Base-by-base conservation (phyloP, 2,797 vertebrate species). In the Eremophila alpestris region DNA sequence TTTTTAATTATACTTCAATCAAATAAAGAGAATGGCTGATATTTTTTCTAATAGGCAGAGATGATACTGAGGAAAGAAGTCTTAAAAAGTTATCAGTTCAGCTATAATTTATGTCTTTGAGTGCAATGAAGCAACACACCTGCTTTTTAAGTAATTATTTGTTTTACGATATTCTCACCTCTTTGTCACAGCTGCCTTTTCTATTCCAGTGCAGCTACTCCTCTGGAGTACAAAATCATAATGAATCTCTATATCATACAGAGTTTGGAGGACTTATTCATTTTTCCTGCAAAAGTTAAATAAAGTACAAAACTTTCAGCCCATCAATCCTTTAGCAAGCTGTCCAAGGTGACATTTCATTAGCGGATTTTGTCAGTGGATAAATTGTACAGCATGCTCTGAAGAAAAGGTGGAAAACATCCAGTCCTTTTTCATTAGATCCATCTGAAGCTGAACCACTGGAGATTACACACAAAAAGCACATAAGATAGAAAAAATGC, bases 291-390 rank as follows among this genome's bases (percentile, higher is more conserved):
- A 98, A 97, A 98, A 98, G 98, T 98, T 98, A 98, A 98, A 98
- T 98, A 98, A 98, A 98, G 97, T 97, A 95, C 97, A 98, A 98
- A 98, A 98, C 98, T 98, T 99, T 97, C 95, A 97, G 95, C 94
- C 93, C 98, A 99, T 99, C 98, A 98, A 98, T 99, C 98, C 97
- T 98, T 97, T 96, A 97, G 96, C 97, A 98, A 98, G 98, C 98
- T 98, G 98, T 98, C 98, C 96, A 98, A 98, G 98, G 98, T 99
- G 98, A 99, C 98, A 98, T 99, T 99, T 99, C 98, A 99, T 99
- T 99, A 99, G 98, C 96, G 97, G 97, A 98, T 98, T 99, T 98
- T 98, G 98, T 99, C 98, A 98, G 98, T 98, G 98, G 98, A 98
- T 98, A 98, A 98, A 99, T 98, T 14, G 98, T 98, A 96, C 97